These are phyloP conservation scores for Epizoanthus ramosus DNA, from an alignment of 92 coral and sea anemone species.

Conservation along the genomic window DNA sequence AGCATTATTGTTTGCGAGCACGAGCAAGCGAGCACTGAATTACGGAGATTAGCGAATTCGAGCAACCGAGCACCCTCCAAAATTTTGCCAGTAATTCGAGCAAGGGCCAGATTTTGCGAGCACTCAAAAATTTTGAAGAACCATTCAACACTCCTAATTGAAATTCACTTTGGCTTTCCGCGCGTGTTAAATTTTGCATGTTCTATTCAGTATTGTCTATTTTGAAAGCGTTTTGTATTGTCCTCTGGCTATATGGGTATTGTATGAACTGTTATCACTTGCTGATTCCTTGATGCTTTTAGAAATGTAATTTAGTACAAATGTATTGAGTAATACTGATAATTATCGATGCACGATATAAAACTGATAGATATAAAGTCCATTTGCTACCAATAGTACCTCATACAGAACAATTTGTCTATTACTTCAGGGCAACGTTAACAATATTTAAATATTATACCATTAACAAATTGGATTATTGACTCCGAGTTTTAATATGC, in stretches of 20 bases:
- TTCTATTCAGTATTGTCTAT: conserved; percentile 15
- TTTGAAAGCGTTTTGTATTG: not conserved
- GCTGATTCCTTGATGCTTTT: no score
- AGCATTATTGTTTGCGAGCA: no score
- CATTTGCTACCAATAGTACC: not conserved
- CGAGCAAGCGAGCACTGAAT: no score
- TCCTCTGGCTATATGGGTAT: not conserved
- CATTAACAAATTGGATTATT: conserved; percentile 17
- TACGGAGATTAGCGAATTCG: no score
- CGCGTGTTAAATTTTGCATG: not conserved
- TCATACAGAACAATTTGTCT: not conserved
- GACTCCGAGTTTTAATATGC: not conserved
- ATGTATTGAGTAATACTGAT: not conserved
- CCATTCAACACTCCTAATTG: no score
- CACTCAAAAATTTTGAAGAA: no score
- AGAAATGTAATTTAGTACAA: not conserved
- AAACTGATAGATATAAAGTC: not conserved
- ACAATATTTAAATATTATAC: not conserved
- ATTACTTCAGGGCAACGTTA: not conserved
- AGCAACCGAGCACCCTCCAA: no score
- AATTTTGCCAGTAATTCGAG: no score
- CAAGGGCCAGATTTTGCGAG: no score
- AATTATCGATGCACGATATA: no score
- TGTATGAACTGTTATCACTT: not conserved
- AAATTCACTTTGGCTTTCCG: not conserved